phyloP scores from a whole-genome alignment of 2,797 vertebrate species.

The Dromococcyx pavoninus region DNA sequence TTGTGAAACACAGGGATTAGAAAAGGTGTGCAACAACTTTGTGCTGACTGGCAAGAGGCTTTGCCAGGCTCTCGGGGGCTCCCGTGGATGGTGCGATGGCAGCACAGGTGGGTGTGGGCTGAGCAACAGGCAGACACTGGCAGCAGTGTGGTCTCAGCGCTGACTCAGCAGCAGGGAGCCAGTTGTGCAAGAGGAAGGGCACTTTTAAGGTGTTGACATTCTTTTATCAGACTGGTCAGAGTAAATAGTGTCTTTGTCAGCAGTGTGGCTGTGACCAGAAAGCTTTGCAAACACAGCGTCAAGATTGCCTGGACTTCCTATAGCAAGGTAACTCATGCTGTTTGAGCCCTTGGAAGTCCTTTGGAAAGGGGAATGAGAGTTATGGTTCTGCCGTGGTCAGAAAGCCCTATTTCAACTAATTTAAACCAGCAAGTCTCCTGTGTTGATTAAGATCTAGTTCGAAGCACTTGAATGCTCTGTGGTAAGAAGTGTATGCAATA shows the following conservation, averaged over 20 bases:
- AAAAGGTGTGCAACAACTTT: background rate
- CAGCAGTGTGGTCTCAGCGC: slow-evolving; percentile 18
- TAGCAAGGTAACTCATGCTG: background rate
- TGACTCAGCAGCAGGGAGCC: slow-evolving; percentile 63
- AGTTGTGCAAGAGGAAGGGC: slow-evolving; percentile 53
- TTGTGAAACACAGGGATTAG: background rate
- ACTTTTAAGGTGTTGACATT: slow-evolving; percentile 56
- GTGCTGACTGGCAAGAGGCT: background rate
- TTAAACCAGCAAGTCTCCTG: background rate
- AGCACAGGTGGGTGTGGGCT: background rate
- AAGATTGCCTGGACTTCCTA: background rate
- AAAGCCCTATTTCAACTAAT: background rate
- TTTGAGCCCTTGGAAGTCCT: background rate
- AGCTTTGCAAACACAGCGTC: background rate
- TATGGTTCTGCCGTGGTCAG: background rate
- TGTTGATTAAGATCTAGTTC: background rate
- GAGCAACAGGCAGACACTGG: background rate
- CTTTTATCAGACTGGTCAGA: slow-evolving; percentile 18
- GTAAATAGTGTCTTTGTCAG: slow-evolving; percentile 41
- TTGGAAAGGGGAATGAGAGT: background rate
- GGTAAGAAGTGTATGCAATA: background rate
- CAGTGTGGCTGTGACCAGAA: slow-evolving; percentile 20
- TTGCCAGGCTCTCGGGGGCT: background rate
- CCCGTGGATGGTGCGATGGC: background rate
- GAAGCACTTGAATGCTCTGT: background rate